Percentiles rank a stretch among this genome's conserved stretches.
Conservation (phyloP, 2,888 invertebrate genomes). For the Hoplodrina blanda region DNA sequence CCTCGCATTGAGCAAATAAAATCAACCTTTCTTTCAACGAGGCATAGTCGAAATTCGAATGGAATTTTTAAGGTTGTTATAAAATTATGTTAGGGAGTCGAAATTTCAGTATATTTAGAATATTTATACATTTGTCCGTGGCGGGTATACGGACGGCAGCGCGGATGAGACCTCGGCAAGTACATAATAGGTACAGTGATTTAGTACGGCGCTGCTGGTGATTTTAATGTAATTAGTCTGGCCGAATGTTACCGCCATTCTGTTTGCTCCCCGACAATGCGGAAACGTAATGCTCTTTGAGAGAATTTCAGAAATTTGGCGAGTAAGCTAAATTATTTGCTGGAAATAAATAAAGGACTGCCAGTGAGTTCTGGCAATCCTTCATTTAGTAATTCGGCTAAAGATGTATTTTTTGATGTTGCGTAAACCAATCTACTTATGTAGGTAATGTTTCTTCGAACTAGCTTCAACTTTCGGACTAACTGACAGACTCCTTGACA, state of each 20-base stretch:
- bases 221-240: slow-evolving; percentile 88
- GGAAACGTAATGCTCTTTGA: slow-evolving; percentile 66
- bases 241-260: slow-evolving; percentile 80
- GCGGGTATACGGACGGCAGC: slow-evolving; percentile 77
- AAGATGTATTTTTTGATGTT: slow-evolving; percentile 16
- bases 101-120: slow-evolving; percentile 89
- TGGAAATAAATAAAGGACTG: slow-evolving; percentile 63
- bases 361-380: slow-evolving; percentile 50
- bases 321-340: slow-evolving; percentile 64
- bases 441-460: not conserved
- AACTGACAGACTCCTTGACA: no score
- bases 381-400: slow-evolving; percentile 43
- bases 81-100: slow-evolving; percentile 54
- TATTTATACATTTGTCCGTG: slow-evolving; percentile 88
- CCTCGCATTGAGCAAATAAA: slow-evolving; percentile 28
- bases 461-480: no score
- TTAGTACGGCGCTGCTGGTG: slow-evolving; percentile 85
- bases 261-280: slow-evolving; percentile 73
- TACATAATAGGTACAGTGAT: slow-evolving; percentile 88
- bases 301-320: slow-evolving; percentile 65
- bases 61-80: slow-evolving; percentile 13
- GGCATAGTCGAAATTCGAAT: slow-evolving; percentile 57
- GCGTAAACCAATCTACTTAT: not conserved
- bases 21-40: slow-evolving; percentile 37
- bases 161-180: slow-evolving; percentile 84